phyloP scores from a whole-genome alignment of 23 tunicate genomes.

The Halocynthia roretzi region DNA sequence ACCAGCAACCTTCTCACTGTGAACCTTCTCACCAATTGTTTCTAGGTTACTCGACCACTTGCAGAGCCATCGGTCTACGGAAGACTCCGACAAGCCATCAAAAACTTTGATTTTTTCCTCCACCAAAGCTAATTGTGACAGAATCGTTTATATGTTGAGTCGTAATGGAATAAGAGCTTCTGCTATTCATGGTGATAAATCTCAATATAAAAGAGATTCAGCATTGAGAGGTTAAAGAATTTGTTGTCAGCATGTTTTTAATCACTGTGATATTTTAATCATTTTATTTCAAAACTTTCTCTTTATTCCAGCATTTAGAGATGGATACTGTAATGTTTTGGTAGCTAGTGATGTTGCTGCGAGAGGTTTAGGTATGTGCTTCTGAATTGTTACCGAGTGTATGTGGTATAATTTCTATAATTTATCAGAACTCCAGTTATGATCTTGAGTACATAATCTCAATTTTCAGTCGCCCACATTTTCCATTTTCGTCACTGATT shows the following conservation, averaged over 20 bases:
- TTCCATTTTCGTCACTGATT: neutral
- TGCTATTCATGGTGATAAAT: constrained; percentile 73
- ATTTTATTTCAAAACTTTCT: constrained; percentile 16
- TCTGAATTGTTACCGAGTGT: neutral
- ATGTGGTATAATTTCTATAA: neutral
- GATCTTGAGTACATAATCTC: neutral
- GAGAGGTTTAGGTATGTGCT: constrained; percentile 57
- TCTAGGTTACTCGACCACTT: constrained; percentile 7
- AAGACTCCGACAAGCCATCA: neutral
- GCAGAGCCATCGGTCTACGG: neutral
- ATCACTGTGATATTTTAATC: neutral
- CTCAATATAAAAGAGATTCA: constrained; percentile 53
- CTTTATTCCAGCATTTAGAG: constrained; percentile 39
- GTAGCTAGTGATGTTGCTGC: constrained; percentile 99
- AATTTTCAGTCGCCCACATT: no score
- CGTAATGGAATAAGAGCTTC: constrained; percentile 26
- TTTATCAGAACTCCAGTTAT: neutral
- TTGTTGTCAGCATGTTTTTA: neutral
- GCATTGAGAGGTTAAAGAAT: constrained; percentile 34
- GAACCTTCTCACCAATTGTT: no score
- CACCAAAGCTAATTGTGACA: constrained; percentile 51
- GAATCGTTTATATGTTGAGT: constrained; percentile 13
- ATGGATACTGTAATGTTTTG: constrained; percentile 26
- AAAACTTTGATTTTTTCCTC: constrained; percentile 68
- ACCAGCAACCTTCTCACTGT: no score